Evolutionary conservation across 1,140 invertebrate genomes (phyloP).

Genomic region (Cherax quadricarinatus): DNA sequence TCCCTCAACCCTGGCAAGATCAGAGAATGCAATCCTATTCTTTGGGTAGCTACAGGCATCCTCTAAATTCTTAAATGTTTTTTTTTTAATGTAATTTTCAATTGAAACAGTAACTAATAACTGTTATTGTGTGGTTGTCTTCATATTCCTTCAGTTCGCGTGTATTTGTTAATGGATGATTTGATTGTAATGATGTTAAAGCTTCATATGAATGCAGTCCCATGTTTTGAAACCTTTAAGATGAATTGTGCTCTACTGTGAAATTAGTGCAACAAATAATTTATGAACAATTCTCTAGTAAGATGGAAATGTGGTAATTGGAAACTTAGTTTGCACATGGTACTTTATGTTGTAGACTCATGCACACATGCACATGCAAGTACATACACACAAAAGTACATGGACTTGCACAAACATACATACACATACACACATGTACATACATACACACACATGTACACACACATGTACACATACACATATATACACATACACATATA

Average conservation of each 20-base stretch:
- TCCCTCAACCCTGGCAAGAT: conserved; percentile 49
- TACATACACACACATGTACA: too few relatives aligned
- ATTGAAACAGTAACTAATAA: conserved; percentile 3
- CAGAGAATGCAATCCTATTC: conserved; percentile 34
- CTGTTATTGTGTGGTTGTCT: conserved; percentile 34
- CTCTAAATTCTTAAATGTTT: background rate
- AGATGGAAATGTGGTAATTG: conserved; percentile 62
- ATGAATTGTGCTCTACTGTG: background rate
- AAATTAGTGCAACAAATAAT: conserved; percentile 28
- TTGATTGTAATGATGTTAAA: conserved; percentile 24
- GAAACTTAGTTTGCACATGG: conserved; percentile 55
- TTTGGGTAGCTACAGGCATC: conserved; percentile 24
- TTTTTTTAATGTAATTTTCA: background rate
- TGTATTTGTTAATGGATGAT: conserved; percentile 22
- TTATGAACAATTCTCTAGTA: conserved; percentile 1
- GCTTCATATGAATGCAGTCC: conserved; percentile 47
- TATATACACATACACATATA: too few relatives aligned
- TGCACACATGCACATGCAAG: background rate
- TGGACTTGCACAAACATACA: too few relatives aligned
- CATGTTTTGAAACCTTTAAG: conserved; percentile 26
- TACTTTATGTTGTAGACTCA: conserved; percentile 53
- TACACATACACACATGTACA: too few relatives aligned
- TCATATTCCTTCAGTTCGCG: conserved; percentile 32
- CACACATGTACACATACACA: too few relatives aligned
- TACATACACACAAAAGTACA: too few relatives aligned